Conservation (phyloP, 2,888 invertebrate species). For the Anticlea derivata region DNA sequence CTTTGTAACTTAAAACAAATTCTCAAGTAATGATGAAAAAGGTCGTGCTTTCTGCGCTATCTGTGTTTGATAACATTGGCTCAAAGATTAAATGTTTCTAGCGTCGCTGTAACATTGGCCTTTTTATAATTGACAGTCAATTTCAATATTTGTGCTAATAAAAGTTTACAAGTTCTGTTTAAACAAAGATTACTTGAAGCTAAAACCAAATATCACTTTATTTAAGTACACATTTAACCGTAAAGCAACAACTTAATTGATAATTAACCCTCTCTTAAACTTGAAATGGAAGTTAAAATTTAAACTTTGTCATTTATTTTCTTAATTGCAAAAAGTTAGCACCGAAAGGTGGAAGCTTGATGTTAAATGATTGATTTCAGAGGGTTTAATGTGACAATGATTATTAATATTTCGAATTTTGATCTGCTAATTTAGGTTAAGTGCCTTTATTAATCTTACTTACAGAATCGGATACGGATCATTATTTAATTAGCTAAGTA, state of each 20-base stretch:
- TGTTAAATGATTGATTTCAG: slow-evolving; percentile 52
- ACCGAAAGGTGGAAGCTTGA: slow-evolving; percentile 40
- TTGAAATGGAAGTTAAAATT: slow-evolving; percentile 53
- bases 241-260: slow-evolving; percentile 37
- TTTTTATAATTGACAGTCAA: background rate
- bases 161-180: slow-evolving; percentile 1
- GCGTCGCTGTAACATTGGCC: background rate
- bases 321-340: slow-evolving; percentile 51
- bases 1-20: too few relatives aligned
- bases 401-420: slow-evolving; percentile 32
- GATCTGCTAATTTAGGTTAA: slow-evolving; percentile 21
- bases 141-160: background rate
- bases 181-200: background rate
- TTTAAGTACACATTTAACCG: slow-evolving; percentile 16
- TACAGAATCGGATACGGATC: background rate
- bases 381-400: slow-evolving; percentile 34
- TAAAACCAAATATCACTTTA: slow-evolving; percentile 11
- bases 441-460: slow-evolving; percentile 15
- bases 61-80: background rate
- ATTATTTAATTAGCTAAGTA: slow-evolving; percentile 14
- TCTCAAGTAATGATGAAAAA: too few relatives aligned
- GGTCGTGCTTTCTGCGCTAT: too few relatives aligned
- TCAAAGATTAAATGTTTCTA: too few relatives aligned
- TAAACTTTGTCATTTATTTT: slow-evolving; percentile 46
- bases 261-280: slow-evolving; percentile 47